Base-by-base conservation (phyloP, 92 coral and sea anemone species). In the Phenganax subtilis region DNA sequence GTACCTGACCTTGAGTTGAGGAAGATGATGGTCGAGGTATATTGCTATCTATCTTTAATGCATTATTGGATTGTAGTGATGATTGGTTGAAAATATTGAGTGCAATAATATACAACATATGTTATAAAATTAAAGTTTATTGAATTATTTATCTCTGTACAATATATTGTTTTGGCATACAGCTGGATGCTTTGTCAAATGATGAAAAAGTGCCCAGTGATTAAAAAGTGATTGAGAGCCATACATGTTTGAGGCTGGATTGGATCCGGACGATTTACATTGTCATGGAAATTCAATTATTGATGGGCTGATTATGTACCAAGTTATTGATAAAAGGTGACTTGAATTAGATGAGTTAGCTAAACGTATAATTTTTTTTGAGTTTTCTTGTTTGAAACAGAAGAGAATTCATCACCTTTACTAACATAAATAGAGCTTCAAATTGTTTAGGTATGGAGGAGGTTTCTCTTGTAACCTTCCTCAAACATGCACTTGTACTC, bases 381-480 rank as follows among this genome's bases (percentile, higher is more conserved):
- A 37, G 47, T 37, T 37, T 37, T 37, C 47, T 37, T 37, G 5
- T 1, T 37, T 37, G 5, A 37, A 37, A 5, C 47, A 37, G 47
- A 37, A 37, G 47, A 37, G 47, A 37, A 37, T 5, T 37, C 47
- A 37, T 37, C 47, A 37, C 47, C 47, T 37, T 37, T 59, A 59
- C 65, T 14, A 14, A 59, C 65, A 59, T 59, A 25, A 59, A 59
- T 59, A 59, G 27, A 59, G 47, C 47, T 37, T 37, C 47, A 37
- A 37, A 2, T 59, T 59, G 20, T 66, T 57, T 58, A 76, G 81
- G 81, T n/a, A 76, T 76, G 81, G 81, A 76, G 16, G 81, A 76
- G 52, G 70, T 76, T 58, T 76, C 81, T 60, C 81, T 76, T 76
- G 16, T 8, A 54, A 10, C 69, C 54, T 76, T 57, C 20, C 63